A percentile compares a stretch with the other conserved stretches of the same genome.
phyloP scores from a whole-genome alignment of 2,797 vertebrate species.

The Rachycentron canadum region DNA sequence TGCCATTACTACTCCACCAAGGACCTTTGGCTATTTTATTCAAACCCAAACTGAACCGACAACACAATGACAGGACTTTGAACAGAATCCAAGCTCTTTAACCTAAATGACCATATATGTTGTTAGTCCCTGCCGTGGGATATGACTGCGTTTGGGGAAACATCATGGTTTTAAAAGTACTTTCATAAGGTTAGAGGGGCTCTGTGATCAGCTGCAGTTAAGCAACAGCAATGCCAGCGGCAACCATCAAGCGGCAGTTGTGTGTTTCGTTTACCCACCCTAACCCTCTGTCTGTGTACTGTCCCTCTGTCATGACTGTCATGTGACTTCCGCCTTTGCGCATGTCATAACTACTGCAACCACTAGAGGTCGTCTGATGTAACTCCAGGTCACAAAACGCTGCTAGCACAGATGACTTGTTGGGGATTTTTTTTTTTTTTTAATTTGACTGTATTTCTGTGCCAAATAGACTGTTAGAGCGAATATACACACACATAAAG shows the following conservation, averaged over 20 bases:
- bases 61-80: not conserved
- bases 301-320: not conserved
- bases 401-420: not conserved
- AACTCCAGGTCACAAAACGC: not conserved
- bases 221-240: not conserved
- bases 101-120: not conserved
- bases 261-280: not conserved
- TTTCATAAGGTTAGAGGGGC: not conserved
- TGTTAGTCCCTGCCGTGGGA: not conserved
- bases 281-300: not conserved
- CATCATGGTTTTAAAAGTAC: not conserved
- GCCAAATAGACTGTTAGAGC: not conserved
- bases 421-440: not conserved
- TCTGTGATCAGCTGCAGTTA: not conserved
- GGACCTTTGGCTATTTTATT: not conserved
- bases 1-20: not conserved
- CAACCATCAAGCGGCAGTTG: not conserved
- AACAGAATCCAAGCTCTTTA: not conserved
- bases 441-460: not conserved
- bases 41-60: not conserved
- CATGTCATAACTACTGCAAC: not conserved
- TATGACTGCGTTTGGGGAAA: not conserved
- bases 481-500: not conserved
- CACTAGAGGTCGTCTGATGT: not conserved
- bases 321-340: not conserved